Evolutionary conservation across 2,113 vertebrate species (phyloP).

Genomic region (Catharus minimus): DNA sequence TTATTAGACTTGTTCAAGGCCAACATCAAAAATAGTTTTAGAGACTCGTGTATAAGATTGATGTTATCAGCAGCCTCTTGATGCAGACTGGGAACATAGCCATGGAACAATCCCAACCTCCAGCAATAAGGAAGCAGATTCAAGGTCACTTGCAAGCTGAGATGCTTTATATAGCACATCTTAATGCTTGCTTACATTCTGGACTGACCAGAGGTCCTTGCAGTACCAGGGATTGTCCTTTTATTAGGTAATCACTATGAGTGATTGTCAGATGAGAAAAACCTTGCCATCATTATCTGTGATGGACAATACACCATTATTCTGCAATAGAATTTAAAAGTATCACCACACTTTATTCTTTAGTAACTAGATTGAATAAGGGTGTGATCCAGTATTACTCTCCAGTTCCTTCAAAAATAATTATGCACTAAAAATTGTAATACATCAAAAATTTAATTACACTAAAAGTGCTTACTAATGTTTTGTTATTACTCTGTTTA

Average conservation of each 20-base stretch:
- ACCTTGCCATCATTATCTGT: constrained; percentile 4
- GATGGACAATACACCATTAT: constrained; percentile 45
- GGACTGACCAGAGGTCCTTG: constrained; percentile 54
- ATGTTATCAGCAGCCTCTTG: constrained; percentile 25
- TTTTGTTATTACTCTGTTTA: constrained; percentile 57
- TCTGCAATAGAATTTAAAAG: constrained; percentile 52
- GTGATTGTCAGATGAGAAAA: constrained; percentile 35
- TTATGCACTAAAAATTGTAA: constrained; percentile 53
- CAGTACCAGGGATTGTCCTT: constrained; percentile 51
- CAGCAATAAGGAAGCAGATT: constrained; percentile 47
- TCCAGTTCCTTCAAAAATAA: constrained; percentile 54
- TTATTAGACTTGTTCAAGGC: constrained; percentile 58
- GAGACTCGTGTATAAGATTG: constrained; percentile 23
- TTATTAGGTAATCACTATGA: constrained; percentile 55
- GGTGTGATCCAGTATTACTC: constrained; percentile 45
- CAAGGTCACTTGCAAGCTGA: constrained; percentile 57
- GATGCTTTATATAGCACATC: constrained; percentile 40
- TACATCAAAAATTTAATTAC: constrained; percentile 74
- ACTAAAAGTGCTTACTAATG: constrained; percentile 54
- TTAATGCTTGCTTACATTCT: constrained; percentile 47
- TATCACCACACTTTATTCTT: constrained; percentile 56
- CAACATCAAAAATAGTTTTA: constrained; percentile 42
- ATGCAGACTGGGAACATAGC: constrained; percentile 60
- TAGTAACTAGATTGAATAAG: not conserved
- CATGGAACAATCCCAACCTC: constrained; percentile 56